phyloP scores from a whole-genome alignment of 2,888 invertebrate species.

The Melinaea marsaeus region DNA sequence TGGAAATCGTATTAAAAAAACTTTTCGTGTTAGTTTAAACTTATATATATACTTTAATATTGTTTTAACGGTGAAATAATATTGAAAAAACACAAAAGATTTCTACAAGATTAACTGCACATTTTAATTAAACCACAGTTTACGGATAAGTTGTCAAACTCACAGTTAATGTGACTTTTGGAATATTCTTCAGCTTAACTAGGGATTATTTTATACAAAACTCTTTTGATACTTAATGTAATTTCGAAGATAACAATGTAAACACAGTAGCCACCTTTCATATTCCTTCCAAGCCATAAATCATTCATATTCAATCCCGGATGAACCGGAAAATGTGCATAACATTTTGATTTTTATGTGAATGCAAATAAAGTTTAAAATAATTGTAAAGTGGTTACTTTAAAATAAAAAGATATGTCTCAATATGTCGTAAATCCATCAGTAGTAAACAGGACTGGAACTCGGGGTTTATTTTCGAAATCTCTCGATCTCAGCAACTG shows the following conservation, averaged over 20 bases:
- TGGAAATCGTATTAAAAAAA: background rate
- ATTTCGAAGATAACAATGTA: slow-evolving; percentile 32
- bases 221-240: slow-evolving; percentile 28
- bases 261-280: slow-evolving; percentile 41
- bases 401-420: slow-evolving; percentile 40
- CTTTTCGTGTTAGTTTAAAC: background rate
- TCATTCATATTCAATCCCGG: slow-evolving; percentile 35
- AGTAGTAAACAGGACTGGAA: slow-evolving; percentile 47
- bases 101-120: slow-evolving; percentile 25
- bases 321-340: too few species aligned
- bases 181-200: slow-evolving; percentile 29
- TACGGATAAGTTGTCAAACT: slow-evolving; percentile 3
- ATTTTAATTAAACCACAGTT: slow-evolving; percentile 30
- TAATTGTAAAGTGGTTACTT: background rate
- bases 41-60: too few species aligned
- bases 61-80: too few species aligned
- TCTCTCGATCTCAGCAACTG: slow-evolving; percentile 42
- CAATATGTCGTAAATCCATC: slow-evolving; percentile 51
- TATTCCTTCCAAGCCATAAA: slow-evolving; percentile 37
- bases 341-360: background rate
- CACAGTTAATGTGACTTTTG: slow-evolving; percentile 19
- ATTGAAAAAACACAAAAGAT: too few species aligned
- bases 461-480: slow-evolving; percentile 35
- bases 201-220: slow-evolving; percentile 33
- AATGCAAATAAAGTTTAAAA: background rate